A percentile compares a stretch with the other conserved stretches of the same genome.
phyloP scores from a whole-genome alignment of 2,888 invertebrate species.

The Sicus ferrugineus region DNA sequence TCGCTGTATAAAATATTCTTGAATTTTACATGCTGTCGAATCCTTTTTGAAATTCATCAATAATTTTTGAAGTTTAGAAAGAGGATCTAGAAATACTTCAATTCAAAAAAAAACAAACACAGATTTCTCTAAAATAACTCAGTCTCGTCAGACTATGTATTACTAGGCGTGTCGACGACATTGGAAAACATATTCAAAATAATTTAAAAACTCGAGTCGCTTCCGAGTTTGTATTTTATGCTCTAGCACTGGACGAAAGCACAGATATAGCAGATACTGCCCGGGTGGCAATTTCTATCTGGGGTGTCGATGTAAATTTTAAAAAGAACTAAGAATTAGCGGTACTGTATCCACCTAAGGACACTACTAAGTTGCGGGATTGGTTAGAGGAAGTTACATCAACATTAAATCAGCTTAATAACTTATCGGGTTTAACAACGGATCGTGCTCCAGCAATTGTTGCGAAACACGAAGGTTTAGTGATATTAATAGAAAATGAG shows the following conservation, averaged over 20 bases:
- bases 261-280: slow-evolving; percentile 18
- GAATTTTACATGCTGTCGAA: neutral
- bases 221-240: slow-evolving; percentile 22
- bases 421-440: slow-evolving; percentile 5
- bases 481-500: neutral
- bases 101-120: slow-evolving; percentile 8
- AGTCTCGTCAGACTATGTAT: slow-evolving; percentile 30
- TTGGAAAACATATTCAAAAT: slow-evolving; percentile 5
- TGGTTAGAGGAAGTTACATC: neutral
- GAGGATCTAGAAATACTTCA: slow-evolving; percentile 9
- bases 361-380: slow-evolving; percentile 7
- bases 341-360: neutral
- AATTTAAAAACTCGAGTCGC: slow-evolving; percentile 14
- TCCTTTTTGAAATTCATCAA: neutral
- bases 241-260: slow-evolving; percentile 25
- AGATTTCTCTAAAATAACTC: slow-evolving; percentile 17
- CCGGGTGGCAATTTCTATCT: slow-evolving; percentile 8
- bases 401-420: slow-evolving; percentile 12
- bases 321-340: slow-evolving; percentile 19
- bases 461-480: slow-evolving; percentile 15
- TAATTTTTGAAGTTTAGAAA: neutral
- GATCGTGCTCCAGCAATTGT: neutral
- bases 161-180: slow-evolving; percentile 19
- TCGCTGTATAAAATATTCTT: neutral
- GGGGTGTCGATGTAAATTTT: slow-evolving; percentile 14